Base-by-base conservation (phyloP, 2,888 invertebrate genomes). In the Euproctis similis region DNA sequence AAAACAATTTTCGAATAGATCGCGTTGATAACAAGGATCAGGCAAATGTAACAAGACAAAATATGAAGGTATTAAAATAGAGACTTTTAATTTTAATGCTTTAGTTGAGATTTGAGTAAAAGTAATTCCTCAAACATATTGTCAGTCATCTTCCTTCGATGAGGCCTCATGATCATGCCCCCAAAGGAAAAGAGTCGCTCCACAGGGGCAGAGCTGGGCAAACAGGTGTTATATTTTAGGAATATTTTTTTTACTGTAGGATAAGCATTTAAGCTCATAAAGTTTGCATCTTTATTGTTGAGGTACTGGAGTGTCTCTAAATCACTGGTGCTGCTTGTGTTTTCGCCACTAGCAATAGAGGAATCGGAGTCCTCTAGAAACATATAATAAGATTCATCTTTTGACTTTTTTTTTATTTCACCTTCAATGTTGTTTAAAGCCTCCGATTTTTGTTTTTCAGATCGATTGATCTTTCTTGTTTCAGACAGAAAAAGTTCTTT, bases 401-500 rank as follows among this genome's bases (percentile, higher is more conserved):
- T 37, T 28, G 29, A 25, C n/a, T 20, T 28, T 30, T 37, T 37
- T 33, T 32, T n/a, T 22, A 23, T 33, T 28, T 30, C 30, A 25
- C 23, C 36, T 24, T 22, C 28, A 23, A 25, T 28, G 7, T 20
- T 33, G 23, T 37, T 14, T 24, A 31, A 37, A 26, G 33, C 28
- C 26, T 31, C 33, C 19, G 28, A 34, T 23, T 33, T 20, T 37
- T 37, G 29, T 36, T 36, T 32, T 31, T 37, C 33, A 34, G 26
- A 26, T 30, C 30, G 30, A 37, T 34, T 30, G 4, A 33, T 28
- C 16, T 33, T 17, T 17, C 17, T 2, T 3, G 17, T 17, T 17
- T 17, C 17, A 17, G 17, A 2, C 17, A 17, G 17, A n/a, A 17
- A 14, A 14, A 14, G 32, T 30, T 19, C 19, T 19, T 19, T 19